Base-by-base conservation (phyloP, 2,888 invertebrate species). In the Mechanitis messenoides region DNA sequence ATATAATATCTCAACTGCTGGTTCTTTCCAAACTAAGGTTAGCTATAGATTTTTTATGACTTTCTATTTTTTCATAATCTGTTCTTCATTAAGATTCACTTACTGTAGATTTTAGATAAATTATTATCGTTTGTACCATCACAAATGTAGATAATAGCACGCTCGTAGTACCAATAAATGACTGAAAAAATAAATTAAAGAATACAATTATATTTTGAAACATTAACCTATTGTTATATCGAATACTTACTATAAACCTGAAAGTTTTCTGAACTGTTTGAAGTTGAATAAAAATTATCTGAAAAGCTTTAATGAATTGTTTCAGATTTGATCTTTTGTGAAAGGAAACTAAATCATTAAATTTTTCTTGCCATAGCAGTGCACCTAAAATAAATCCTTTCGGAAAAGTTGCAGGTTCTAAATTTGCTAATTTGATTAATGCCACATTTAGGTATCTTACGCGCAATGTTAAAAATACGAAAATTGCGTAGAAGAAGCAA, bases 71-170 rank as follows among this genome's bases (percentile, higher is more conserved):
- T 6, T 20, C 6, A 20, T 6, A 28, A 20, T 20, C n/a, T n/a
- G n/a, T 47, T 3, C n/a, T 47, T 20, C 6, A 2, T 20, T 2
- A 47, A 20, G 6, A n/a, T 5, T 2, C 28, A 47, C 47, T 47
- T n/a, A 47, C 47, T 20, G 12, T 47, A 47, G 47, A 47, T n/a
- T 47, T 47, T 47, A 47, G 28, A 47, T 47, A 47, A 20, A 47
- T 47, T 20, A 47, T 47, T 6, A 47, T 6, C 6, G 47, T n/a
- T 4, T 47, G 47, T 47, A 47, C 47, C 47, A 47, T 47, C 6
- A 28, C 20, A 28, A 47, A 47, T 3, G 47, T 47, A 28, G 47
- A 20, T n/a, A 47, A n/a, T n/a, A 47, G 47, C 0, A 47, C 47
- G n/a, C 6, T 6, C 5, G n/a, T 47, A n/a, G 6, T n/a, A n/a